A percentile compares a stretch with the other conserved stretches of the same genome.
Evolutionary conservation across 2,797 vertebrate species (phyloP).

Genomic region (Tenualosa ilisha): DNA sequence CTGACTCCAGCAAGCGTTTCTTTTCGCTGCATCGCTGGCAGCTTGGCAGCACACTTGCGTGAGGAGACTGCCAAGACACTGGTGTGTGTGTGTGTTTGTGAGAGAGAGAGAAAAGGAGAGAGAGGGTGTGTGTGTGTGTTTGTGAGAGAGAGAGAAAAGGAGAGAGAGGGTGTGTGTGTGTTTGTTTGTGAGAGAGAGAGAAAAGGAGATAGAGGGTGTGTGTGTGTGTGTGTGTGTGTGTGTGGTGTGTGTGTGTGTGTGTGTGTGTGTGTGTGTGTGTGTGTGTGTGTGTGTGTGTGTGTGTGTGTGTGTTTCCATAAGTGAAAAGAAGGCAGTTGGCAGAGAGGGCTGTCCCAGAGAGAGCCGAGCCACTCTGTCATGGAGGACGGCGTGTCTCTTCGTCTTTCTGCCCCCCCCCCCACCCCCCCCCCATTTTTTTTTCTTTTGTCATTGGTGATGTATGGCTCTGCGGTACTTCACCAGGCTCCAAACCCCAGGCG

Average conservation of each 20-base stretch:
- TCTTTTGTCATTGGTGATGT: neutral
- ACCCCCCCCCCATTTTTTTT: neutral
- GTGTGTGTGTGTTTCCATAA: neutral
- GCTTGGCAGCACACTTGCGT: slow-evolving; percentile 32
- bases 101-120: neutral
- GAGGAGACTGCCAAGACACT: slow-evolving; percentile 38
- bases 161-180: neutral
- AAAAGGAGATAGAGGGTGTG: too few species aligned
- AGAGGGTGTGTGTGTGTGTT: neutral
- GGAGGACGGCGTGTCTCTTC: neutral
- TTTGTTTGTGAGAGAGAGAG: too few species aligned
- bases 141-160: neutral
- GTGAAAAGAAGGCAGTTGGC: neutral
- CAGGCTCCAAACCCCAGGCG: neutral
- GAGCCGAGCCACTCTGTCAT: slow-evolving; percentile 11
- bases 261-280: neutral
- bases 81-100: neutral
- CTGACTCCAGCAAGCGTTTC: neutral
- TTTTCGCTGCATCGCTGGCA: neutral
- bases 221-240: neutral
- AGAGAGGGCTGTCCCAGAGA: slow-evolving; percentile 1
- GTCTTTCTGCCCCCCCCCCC: neutral
- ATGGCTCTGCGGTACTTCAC: slow-evolving; percentile 2
- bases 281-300: neutral
- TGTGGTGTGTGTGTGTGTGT: neutral